phyloP scores from a whole-genome alignment of 2,888 invertebrate genomes.

The Catocala sponsa region DNA sequence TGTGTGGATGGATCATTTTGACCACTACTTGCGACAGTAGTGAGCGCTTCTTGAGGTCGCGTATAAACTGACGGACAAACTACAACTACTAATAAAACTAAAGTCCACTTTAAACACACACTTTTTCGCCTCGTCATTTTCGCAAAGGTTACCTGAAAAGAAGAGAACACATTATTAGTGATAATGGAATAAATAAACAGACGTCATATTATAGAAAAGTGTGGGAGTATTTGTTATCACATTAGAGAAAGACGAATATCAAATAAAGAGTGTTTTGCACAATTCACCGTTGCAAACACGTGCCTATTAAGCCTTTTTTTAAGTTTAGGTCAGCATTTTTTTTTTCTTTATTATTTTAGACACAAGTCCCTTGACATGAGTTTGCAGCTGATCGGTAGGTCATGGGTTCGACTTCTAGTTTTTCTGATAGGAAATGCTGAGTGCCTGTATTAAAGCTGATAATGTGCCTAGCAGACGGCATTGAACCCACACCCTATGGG shows the following conservation, averaged over 20 bases:
- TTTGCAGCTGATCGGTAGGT: too few relatives aligned
- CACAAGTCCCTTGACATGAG: too few relatives aligned
- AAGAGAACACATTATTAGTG: slow-evolving; percentile 49
- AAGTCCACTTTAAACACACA: slow-evolving; percentile 79
- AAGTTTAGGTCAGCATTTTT: too few relatives aligned
- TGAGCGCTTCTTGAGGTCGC: slow-evolving; percentile 73
- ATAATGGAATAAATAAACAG: not conserved
- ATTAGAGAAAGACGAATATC: not conserved
- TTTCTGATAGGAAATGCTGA: too few relatives aligned
- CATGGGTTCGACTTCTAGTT: too few relatives aligned
- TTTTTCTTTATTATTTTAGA: too few relatives aligned
- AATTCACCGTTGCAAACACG: not conserved
- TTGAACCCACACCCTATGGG: too few relatives aligned
- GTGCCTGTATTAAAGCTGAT: too few relatives aligned
- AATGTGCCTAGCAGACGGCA: too few relatives aligned
- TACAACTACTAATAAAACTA: slow-evolving; percentile 78
- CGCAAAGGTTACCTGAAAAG: slow-evolving; percentile 76
- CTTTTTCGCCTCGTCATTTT: slow-evolving; percentile 80
- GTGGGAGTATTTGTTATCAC: not conserved
- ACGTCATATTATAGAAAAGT: not conserved
- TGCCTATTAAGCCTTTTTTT: too few relatives aligned
- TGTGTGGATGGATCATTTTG: slow-evolving; percentile 68
- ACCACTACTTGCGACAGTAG: slow-evolving; percentile 54
- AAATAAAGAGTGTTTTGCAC: not conserved
- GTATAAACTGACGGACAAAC: slow-evolving; percentile 71